Base-by-base conservation (phyloP, 2,888 invertebrate genomes). In the Zonitis immaculata region DNA sequence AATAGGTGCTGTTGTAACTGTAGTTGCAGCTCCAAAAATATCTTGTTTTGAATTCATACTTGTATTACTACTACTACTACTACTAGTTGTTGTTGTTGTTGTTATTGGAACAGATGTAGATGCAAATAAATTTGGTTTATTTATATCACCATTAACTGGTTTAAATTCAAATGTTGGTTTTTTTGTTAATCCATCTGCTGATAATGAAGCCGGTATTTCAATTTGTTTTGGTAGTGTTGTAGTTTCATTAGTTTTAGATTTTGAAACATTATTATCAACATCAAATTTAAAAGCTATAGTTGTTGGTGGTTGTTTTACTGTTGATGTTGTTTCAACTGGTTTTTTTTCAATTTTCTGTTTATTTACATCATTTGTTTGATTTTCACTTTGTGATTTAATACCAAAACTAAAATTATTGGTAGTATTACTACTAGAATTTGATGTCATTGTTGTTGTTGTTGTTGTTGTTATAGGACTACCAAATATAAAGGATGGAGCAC, bases 201-300 rank as follows among this genome's bases (percentile, higher is more conserved):
- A 26, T 18, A 42, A 12, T 12, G 30, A 27, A 12, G 35, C 39
- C 1, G 39, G 39, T 18, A 39, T 27, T 22, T 28, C 32, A 12
- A 26, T 22, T 18, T 48, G 26, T 14, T 18, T 42, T 22, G 30
- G 25, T 20, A 6, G n/a, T 32, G 20, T 20, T 12, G 44, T 26
- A 5, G 27, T 39, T 39, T 39, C 42, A 27, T 25, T 54, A 12
- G 6, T 44, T 32, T 44, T 44, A 4, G 22, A 4, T 16, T 6
- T 12, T 25, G 44, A 6, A 5, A 27, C n/a, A 11, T 12, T 9
- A 4, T 11, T 42, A 20, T 16, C 20, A 39, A 30, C 42, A 44
- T 65, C 66, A 51, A 70, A 72, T 11, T 63, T 62, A 51, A 66
- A 64, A n/a, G n/a, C n/a, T n/a, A n/a, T n/a, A n/a, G n/a, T n/a